These are phyloP conservation scores for Esperia sulphurella DNA, from an alignment of 2,888 invertebrate species.

Conservation along the genomic window DNA sequence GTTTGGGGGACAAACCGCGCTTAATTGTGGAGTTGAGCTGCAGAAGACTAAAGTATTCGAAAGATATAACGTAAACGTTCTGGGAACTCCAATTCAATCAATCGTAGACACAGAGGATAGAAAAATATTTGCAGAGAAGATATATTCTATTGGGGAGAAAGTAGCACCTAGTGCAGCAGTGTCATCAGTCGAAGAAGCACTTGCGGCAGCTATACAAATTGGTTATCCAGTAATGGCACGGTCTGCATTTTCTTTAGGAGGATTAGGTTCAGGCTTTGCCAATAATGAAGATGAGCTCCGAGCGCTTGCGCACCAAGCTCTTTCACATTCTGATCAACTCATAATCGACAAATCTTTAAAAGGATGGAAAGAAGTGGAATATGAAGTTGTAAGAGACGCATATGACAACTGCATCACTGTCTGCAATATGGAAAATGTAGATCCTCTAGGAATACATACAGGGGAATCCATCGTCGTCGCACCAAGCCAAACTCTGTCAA, in stretches of 20 bases:
- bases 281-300: conserved; percentile 90
- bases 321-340: conserved; percentile 93
- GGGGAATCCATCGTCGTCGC: conserved; percentile 99
- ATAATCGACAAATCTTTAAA: conserved; percentile 98
- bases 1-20: conserved; percentile 98
- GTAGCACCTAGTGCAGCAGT: conserved; percentile 98
- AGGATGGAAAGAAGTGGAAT: conserved; percentile 99
- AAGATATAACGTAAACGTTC: conserved; percentile 91
- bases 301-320: conserved; percentile 88
- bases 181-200: conserved; percentile 91
- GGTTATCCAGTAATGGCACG: conserved; percentile 98
- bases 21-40: conserved; percentile 97
- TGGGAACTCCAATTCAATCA: conserved; percentile 98
- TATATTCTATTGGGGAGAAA: conserved; percentile 92
- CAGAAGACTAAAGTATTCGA: conserved; percentile 90
- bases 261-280: conserved; percentile 98
- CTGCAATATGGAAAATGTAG: conserved; percentile 99
- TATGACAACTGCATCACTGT: conserved; percentile 99
- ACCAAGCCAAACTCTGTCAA: conserved; percentile 98
- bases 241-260: conserved; percentile 98
- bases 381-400: conserved; percentile 98
- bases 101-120: conserved; percentile 98
- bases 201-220: conserved; percentile 90
- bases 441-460: conserved; percentile 98
- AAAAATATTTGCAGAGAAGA: conserved; percentile 94